Evolutionary conservation across 2,113 vertebrate genomes (phyloP).

Genomic region (Passer domesticus): DNA sequence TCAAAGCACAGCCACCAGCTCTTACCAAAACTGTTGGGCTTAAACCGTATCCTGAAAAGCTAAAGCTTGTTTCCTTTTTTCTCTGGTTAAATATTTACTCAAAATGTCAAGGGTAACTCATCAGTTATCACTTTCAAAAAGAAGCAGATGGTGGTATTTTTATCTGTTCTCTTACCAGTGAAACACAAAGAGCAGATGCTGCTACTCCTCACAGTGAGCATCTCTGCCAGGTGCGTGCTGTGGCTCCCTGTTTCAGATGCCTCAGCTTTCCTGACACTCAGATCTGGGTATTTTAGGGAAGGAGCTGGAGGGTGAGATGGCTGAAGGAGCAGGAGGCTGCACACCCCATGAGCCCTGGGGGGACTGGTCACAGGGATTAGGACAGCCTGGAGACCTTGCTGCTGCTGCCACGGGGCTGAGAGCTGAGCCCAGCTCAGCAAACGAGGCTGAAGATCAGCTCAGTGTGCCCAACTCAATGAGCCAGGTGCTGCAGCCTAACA

Average conservation of each 20-base stretch:
- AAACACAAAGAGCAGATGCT: slow-evolving; percentile 34
- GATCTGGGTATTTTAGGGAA: background rate
- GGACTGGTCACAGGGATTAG: background rate
- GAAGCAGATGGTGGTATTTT: slow-evolving; percentile 51
- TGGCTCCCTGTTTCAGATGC: background rate
- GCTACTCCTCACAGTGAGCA: background rate
- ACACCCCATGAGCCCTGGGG: fast-evolving
- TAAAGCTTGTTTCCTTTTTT: background rate
- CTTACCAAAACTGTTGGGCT: background rate
- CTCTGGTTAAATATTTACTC: slow-evolving; percentile 49
- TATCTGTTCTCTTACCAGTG: background rate
- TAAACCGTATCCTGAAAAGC: background rate
- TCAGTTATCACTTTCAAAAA: slow-evolving; percentile 11
- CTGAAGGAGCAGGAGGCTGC: background rate
- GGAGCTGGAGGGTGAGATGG: background rate
- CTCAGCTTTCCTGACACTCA: background rate
- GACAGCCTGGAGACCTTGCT: background rate
- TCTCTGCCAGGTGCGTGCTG: background rate
- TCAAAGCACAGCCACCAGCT: background rate
- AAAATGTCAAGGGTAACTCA: slow-evolving; percentile 17
- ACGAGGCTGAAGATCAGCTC: background rate
- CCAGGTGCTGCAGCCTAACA: background rate
- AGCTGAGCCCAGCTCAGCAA: background rate
- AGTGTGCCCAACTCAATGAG: background rate
- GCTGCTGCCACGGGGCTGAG: background rate